Percentiles rank a stretch among this genome's conserved stretches.
Evolutionary conservation across 2,888 invertebrate species (phyloP).

Genomic region (Neoascia interrupta): DNA sequence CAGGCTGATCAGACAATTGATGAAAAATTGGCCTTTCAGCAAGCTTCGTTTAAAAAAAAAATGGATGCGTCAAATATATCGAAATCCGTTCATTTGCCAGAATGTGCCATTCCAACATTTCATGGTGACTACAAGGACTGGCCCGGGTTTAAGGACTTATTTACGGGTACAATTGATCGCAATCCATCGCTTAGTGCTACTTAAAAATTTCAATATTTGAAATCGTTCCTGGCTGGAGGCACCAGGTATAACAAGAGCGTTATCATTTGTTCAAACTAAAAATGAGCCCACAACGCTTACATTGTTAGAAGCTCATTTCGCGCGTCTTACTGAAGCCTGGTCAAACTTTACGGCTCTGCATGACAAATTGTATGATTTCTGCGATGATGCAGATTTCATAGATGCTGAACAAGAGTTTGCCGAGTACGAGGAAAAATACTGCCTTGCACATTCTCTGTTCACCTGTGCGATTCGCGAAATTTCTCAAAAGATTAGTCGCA

Average conservation of each 20-base stretch:
- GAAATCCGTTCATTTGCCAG: not conserved
- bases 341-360: too few species aligned
- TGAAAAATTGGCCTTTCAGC: conserved; percentile 48
- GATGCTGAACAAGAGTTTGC: too few species aligned
- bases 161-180: conserved; percentile 30
- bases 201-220: conserved; percentile 50
- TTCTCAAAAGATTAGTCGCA: too few species aligned
- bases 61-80: conserved; percentile 48
- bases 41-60: conserved; percentile 55
- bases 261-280: too few species aligned
- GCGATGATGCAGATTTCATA: too few species aligned
- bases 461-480: too few species aligned
- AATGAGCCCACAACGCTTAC: too few species aligned
- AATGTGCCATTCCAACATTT: conserved; percentile 14
- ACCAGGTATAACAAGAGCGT: too few species aligned
- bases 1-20: conserved; percentile 56
- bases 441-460: too few species aligned
- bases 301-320: too few species aligned
- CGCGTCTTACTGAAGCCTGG: too few species aligned
- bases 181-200: conserved; percentile 8
- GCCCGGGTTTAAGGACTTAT: conserved; percentile 28
- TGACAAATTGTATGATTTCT: too few species aligned
- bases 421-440: not conserved
- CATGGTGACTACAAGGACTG: conserved; percentile 35
- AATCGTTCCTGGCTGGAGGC: conserved; percentile 35